A percentile compares a stretch with the other conserved stretches of the same genome.
These are phyloP conservation scores for Brevimyrus niger DNA, from an alignment of 2,113 vertebrate genomes.

Conservation along the genomic window DNA sequence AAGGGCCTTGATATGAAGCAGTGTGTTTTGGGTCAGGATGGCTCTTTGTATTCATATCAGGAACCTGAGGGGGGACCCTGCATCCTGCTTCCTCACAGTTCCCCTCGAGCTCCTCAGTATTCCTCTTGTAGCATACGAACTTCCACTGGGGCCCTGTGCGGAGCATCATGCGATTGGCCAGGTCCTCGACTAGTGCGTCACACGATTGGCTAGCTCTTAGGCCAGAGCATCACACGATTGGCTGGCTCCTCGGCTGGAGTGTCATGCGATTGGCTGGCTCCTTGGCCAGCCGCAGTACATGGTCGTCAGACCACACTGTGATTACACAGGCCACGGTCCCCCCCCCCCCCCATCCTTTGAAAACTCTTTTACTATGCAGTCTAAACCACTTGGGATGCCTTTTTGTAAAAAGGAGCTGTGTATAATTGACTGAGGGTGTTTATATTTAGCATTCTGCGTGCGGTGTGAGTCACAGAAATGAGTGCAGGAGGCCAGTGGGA, in stretches of 20 bases:
- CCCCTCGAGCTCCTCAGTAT: not conserved
- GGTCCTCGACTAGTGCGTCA: not conserved
- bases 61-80: not conserved
- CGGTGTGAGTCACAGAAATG: constrained; percentile 5
- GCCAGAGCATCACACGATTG: not conserved
- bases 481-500: not conserved
- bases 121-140: not conserved
- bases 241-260: not conserved
- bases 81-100: not conserved
- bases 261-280: constrained; percentile 4
- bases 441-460: constrained; percentile 51
- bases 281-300: not conserved
- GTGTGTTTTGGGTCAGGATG: not conserved
- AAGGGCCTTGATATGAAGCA: not conserved
- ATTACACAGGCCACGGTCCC: constrained; percentile 24
- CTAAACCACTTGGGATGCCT: constrained; percentile 19
- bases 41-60: not conserved
- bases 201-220: constrained; percentile 8
- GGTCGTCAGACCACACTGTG: constrained; percentile 15
- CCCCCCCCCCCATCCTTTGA: not conserved
- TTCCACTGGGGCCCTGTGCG: not conserved
- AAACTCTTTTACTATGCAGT: constrained; percentile 8
- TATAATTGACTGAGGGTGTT: constrained; percentile 33
- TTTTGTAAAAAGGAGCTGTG: constrained; percentile 25
- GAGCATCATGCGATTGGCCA: constrained; percentile 3